Conservation (phyloP, 2,113 vertebrate genomes). For the Spea multiplicata region DNA sequence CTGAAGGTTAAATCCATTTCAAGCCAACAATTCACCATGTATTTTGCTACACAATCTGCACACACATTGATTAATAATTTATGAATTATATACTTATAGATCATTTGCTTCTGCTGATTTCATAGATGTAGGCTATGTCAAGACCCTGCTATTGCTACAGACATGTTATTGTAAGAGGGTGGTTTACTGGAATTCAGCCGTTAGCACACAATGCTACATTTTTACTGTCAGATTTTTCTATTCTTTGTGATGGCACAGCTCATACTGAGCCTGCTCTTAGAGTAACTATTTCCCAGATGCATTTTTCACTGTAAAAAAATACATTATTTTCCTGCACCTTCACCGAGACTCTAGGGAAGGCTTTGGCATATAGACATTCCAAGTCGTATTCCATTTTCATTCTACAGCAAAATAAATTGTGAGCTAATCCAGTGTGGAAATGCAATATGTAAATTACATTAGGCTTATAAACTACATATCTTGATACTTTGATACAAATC, state of each 20-base stretch:
- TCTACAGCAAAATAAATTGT: constrained; percentile 41
- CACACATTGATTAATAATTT: no score
- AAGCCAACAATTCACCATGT: no score
- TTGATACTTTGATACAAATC: constrained; percentile 33
- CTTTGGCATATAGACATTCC: constrained; percentile 32
- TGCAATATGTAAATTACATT: constrained; percentile 29
- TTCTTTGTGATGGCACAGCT: not conserved
- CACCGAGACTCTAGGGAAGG: constrained; percentile 9
- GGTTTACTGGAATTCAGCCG: not conserved
- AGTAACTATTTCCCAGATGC: constrained; percentile 27
- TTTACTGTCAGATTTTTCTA: not conserved
- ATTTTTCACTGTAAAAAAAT: constrained; percentile 27
- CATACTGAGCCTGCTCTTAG: constrained; percentile 3
- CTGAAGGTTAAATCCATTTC: no score
- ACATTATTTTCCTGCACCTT: constrained; percentile 10
- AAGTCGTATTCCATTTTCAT: constrained; percentile 16
- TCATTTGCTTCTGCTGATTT: constrained; percentile 48
- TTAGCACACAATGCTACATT: not conserved
- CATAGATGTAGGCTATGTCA: no score
- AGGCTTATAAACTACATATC: constrained; percentile 16
- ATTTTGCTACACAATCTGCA: no score
- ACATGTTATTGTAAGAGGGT: no score
- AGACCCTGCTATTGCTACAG: no score
- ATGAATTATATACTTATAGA: no score
- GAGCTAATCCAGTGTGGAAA: constrained; percentile 38